Percentiles rank a stretch among this genome's conserved stretches.
Conservation (phyloP, 64 coral and sea anemone genomes). For the Hydrozoanthus tunicans region DNA sequence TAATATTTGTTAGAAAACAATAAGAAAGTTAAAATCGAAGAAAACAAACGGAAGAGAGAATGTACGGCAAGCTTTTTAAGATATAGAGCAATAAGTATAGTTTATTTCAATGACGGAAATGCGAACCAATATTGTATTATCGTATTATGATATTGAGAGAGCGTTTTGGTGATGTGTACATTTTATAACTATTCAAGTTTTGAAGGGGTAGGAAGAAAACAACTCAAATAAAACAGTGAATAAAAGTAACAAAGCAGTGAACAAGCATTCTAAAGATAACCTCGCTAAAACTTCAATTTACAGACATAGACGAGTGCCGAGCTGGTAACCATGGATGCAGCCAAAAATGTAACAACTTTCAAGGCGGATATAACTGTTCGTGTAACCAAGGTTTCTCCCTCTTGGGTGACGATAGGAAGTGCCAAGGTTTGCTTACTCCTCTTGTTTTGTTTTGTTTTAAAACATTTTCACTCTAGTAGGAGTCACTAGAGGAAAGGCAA, state of each 20-base stretch:
- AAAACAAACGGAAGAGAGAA: no score
- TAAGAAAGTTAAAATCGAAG: no score
- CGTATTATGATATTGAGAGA: no score
- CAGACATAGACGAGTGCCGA: constrained; percentile 32
- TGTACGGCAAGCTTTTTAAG: no score
- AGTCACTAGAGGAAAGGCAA: neutral
- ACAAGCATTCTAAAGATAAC: neutral
- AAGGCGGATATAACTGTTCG: constrained; percentile 15
- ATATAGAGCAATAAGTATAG: no score
- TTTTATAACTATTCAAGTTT: no score
- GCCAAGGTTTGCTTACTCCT: constrained; percentile 11
- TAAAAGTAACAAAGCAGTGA: neutral
- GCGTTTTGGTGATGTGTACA: no score
- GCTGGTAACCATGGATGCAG: constrained; percentile 10
- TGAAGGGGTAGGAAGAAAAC: no score
- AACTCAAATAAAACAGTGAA: no score
- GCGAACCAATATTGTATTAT: no score
- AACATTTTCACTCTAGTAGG: neutral
- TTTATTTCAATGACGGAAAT: no score
- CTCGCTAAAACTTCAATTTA: neutral
- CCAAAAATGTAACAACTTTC: neutral
- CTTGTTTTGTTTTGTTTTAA: neutral
- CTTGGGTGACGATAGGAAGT: constrained; percentile 32
- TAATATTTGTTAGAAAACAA: no score
- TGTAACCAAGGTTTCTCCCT: constrained; percentile 8